Evolutionary conservation across 2,797 vertebrate species (phyloP).

Genomic region (Rhinoraja longicauda): DNA sequence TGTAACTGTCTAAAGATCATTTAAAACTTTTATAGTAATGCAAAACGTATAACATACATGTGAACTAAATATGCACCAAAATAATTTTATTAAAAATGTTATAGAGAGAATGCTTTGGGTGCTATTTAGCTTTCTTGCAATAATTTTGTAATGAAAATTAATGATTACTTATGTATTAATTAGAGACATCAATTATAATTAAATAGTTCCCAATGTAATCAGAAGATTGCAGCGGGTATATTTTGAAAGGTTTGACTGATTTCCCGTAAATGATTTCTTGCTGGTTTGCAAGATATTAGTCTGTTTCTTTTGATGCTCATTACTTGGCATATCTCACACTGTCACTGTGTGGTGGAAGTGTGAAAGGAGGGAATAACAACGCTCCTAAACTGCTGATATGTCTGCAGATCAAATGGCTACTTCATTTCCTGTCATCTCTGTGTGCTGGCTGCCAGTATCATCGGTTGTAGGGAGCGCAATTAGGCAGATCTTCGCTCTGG

Average conservation of each 20-base stretch:
- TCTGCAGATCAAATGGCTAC: conserved; percentile 35
- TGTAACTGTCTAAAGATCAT: neutral
- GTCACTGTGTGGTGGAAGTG: conserved; percentile 20
- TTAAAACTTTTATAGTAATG: neutral
- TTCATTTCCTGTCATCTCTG: conserved; percentile 38
- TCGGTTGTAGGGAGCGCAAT: conserved; percentile 6
- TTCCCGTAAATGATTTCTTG: conserved; percentile 30
- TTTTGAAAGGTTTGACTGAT: conserved; percentile 29
- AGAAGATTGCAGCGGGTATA: conserved; percentile 30
- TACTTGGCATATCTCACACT: conserved; percentile 21
- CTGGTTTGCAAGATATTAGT: conserved; percentile 30
- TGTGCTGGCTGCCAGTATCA: conserved; percentile 7
- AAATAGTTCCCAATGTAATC: conserved; percentile 19
- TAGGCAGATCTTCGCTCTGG: neutral
- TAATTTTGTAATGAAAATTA: conserved; percentile 15
- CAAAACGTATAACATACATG: neutral
- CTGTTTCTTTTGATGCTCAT: conserved; percentile 26
- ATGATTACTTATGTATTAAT: conserved; percentile 22
- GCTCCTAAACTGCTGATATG: conserved; percentile 28
- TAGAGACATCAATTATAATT: conserved; percentile 33
- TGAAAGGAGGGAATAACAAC: conserved; percentile 25
- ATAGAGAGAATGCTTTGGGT: neutral
- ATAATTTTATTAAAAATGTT: neutral
- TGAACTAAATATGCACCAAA: neutral
- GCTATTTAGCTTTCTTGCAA: conserved; percentile 9